Evolutionary conservation across 2,797 vertebrate genomes (phyloP).

Genomic region (Arremon aurantiirostris): DNA sequence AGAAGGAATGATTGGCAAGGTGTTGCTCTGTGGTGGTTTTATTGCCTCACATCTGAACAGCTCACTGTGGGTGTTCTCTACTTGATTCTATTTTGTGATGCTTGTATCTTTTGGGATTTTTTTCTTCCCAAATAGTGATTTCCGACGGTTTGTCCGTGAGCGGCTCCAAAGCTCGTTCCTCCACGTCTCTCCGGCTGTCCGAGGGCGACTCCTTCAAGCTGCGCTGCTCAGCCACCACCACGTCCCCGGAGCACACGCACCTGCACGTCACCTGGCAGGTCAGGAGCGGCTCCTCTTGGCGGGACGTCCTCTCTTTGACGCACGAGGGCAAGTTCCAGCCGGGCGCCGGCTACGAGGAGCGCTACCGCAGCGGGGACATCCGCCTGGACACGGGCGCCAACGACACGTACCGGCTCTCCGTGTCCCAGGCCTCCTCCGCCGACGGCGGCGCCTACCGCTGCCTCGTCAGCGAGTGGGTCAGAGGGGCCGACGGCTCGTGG

Average conservation of each 20-base stretch:
- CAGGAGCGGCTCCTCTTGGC: not conserved
- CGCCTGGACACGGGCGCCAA: constrained; percentile 79
- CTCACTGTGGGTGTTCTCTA: not conserved
- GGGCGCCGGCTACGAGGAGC: constrained; percentile 72
- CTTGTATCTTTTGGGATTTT: not conserved
- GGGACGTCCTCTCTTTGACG: constrained; percentile 82
- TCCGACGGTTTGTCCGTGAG: constrained; percentile 83
- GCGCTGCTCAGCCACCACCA: constrained; percentile 77
- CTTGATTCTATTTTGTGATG: not conserved
- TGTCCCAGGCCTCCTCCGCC: constrained; percentile 69
- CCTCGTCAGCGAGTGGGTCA: constrained; percentile 86
- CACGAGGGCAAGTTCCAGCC: constrained; percentile 80
- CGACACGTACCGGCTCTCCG: constrained; percentile 79
- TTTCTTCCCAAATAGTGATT: constrained; percentile 76
- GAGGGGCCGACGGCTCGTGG: constrained; percentile 80
- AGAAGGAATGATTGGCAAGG: not conserved
- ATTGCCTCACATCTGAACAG: not conserved
- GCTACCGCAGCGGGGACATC: constrained; percentile 81
- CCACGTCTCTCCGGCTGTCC: constrained; percentile 45
- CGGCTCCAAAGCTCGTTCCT: constrained; percentile 34
- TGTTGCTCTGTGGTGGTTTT: not conserved
- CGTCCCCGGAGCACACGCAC: constrained; percentile 82
- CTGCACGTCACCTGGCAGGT: constrained; percentile 87
- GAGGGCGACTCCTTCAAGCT: constrained; percentile 86
- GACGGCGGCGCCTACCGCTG: constrained; percentile 87